Evolutionary conservation across 2,113 vertebrate genomes (phyloP), one percentile per base, ranked within the genome.

Genomic region (Vulpes ferrilata): DNA sequence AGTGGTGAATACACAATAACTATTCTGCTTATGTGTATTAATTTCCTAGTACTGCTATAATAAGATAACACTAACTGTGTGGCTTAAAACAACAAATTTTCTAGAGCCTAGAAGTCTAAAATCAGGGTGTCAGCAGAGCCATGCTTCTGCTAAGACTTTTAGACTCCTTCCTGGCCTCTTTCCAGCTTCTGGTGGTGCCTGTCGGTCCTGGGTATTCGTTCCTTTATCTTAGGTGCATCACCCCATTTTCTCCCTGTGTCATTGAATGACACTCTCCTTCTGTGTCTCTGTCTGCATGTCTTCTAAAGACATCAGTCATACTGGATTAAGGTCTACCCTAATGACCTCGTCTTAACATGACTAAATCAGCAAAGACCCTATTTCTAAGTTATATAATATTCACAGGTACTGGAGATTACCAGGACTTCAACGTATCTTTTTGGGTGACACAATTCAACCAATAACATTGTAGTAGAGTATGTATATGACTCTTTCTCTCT

Each of bases 61-160:
- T 60, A 67, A 84, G 38, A 7, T 53, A 7, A 60, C 35, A 91
- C 57, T 55, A 27, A 60, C 79, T 65, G 43, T 30, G 53, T 85
- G 11, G 43, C n/a, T 71, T 84, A 55, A 82, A 97, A 74, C 65
- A 92, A 62, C 76, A 85, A 64, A 64, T 67, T 92, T 82, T 85
- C 11, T 64, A 3, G 74, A 80, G 35, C 12, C 67, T 81, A 57
- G 17, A 64, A 57, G 22, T 92, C 23, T 95, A 62, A 74, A 88
- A 62, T 65, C 64, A 91, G 57, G 27, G 8, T 64, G 1, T 78
- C 22, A 78, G 16, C 59, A 65, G 73, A 92, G 13, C n/a, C 19
- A 32, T 43, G 5, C n/a, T 84, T 30, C 15, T 51, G 79, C 43
- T 60, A 11, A 96, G 27, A 60, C 4, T 16, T 79, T 13, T 74